These are phyloP conservation scores for Drosophila merina DNA, from an alignment of 2,888 invertebrate genomes.

Conservation along the genomic window DNA sequence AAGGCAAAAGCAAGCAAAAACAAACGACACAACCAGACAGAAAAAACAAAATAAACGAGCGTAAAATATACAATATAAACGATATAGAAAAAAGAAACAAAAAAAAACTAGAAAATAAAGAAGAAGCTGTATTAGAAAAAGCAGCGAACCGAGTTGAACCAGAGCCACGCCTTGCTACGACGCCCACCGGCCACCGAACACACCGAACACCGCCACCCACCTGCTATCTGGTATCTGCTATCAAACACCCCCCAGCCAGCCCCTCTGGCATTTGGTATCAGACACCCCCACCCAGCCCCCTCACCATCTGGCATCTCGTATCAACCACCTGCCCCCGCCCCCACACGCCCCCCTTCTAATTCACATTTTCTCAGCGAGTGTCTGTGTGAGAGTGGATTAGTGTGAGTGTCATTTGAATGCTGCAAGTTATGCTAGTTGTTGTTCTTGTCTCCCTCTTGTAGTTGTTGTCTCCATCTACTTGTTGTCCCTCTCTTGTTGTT, in stretches of 20 bases:
- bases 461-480: neutral
- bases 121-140: slow-evolving; percentile 26
- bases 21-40: slow-evolving; percentile 32
- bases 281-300: too few relatives aligned
- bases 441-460: slow-evolving; percentile 1
- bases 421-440: slow-evolving; percentile 15
- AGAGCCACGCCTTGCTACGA: slow-evolving; percentile 38
- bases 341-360: neutral
- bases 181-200: neutral
- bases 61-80: neutral
- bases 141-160: slow-evolving; percentile 15
- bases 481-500: neutral
- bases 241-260: too few relatives aligned
- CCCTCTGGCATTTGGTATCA: too few relatives aligned
- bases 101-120: neutral
- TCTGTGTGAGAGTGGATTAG: neutral
- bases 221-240: neutral
- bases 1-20: slow-evolving; percentile 34
- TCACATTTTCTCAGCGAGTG: slow-evolving; percentile 1
- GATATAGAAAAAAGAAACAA: slow-evolving; percentile 4
- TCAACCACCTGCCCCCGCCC: neutral
- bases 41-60: slow-evolving; percentile 18
- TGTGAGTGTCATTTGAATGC: slow-evolving; percentile 18
- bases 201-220: neutral
- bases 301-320: too few relatives aligned